phyloP scores from a whole-genome alignment of 2,797 vertebrate genomes.

The Sarcophilus harrisii region DNA sequence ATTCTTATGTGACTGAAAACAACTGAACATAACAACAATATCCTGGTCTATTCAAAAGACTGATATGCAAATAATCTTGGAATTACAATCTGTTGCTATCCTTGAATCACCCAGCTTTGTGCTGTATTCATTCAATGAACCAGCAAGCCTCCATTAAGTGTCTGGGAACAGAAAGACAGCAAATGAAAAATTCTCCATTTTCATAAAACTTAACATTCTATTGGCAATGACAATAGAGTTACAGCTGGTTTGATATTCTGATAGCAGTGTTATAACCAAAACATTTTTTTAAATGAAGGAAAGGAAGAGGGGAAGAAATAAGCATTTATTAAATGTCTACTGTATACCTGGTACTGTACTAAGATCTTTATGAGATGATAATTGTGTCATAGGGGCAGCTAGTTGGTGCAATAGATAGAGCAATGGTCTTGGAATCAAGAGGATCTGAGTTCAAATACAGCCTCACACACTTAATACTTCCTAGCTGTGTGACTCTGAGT shows the following conservation, averaged over 20 bases:
- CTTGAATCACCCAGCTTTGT: not conserved
- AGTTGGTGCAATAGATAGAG: too few species aligned
- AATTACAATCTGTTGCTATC: not conserved
- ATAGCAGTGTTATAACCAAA: not conserved
- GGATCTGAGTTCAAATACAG: too few species aligned
- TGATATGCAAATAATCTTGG: not conserved
- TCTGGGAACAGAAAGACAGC: not conserved
- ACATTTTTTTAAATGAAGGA: not conserved
- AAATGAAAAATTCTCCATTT: not conserved
- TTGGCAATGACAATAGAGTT: not conserved
- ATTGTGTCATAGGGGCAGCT: not conserved
- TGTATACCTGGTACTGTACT: not conserved
- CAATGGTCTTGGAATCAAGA: too few species aligned
- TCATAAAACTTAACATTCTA: not conserved
- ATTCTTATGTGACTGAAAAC: not conserved
- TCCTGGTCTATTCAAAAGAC: not conserved
- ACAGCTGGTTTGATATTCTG: not conserved
- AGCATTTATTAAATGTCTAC: not conserved
- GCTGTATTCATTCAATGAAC: not conserved
- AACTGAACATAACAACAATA: not conserved
- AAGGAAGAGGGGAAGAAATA: not conserved
- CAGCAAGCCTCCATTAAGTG: not conserved
- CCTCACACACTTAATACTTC: too few species aligned
- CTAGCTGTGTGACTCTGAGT: too few species aligned
- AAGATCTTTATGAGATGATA: not conserved